Base-by-base conservation (phyloP, 2,888 invertebrate species). In the Apoderus coryli region DNA sequence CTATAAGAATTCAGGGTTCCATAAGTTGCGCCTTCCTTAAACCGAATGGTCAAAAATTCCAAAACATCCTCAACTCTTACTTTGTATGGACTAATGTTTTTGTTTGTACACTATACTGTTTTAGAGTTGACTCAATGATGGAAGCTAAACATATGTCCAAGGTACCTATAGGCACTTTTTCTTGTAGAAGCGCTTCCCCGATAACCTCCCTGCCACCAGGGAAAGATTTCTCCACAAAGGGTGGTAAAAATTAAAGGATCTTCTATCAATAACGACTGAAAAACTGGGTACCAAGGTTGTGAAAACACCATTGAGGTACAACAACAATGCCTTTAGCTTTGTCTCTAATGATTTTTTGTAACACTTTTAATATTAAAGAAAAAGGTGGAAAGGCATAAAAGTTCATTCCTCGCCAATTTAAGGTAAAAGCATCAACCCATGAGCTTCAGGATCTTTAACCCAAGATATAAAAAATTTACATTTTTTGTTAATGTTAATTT, bases 321-420 rank as follows among this genome's bases (percentile, higher is more conserved):
- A 34, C 31, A 11, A 31, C 16, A 14, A 34, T 31, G 12, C 26
- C 30, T n/a, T 12, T 19, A 10, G 30, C 29, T 4, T 28, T 31
- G n/a, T 34, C 34, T n/a, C 22, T 24, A 12, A 35, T 35, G n/a
- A 32, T 32, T 25, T 37, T 37, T 22, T 37, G 12, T 4, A 37
- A 10, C 9, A 25, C 25, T 13, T 24, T 29, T 10, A 26, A 30
- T 25, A 37, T 31, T 11, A 38, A n/a, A 4, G 32, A 29, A 7
- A 31, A 28, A 11, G 41, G 40, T 13, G 37, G 42, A 27, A 44
- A 44, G 14, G 41, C 41, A 40, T 44, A 44, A 16, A 41, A 40
- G 10, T 14, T 27, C 10, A 32, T 14, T 13, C 29, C 11, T 13
- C 19, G 15, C 39, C 43, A 43, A 6, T 27, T 26, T 10, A 41